Base-by-base conservation (phyloP, 2,113 vertebrate species). In the Coregonus clupeaformis region DNA sequence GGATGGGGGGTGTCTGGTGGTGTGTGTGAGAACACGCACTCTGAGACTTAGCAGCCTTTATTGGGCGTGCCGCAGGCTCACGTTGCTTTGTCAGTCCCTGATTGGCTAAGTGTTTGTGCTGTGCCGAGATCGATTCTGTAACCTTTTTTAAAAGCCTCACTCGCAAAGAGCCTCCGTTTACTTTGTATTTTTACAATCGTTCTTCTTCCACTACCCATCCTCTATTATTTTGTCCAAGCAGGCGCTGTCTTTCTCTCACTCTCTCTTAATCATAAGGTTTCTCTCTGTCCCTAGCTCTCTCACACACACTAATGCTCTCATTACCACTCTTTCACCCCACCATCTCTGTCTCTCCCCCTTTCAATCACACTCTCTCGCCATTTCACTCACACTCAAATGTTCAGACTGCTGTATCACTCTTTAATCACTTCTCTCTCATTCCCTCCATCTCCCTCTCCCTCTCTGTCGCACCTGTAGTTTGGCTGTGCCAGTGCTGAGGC, bases 401-500 rank as follows among this genome's bases (percentile, higher is more conserved):
- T 69, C 16, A 57, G 4, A 24, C 13, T 36, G 36, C 36, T 36
- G 36, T 36, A 9, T 36, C 36, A 9, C 36, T 36, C 36, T 36
- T 36, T 36, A 36, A 36, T 36, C 36, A 36, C 36, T 25, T 29
- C 52, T 13, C 52, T 69, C 49, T 20, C 14, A 67, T 62, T 16
- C 30, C 55, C 25, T 27, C 45, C 22, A n/a, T 29, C 24, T n/a
- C 70, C 29, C 47, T 20, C 47, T n/a, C 27, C 3, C 49, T 16
- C 22, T 20, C 4, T 30, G 2, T 59, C 36, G 69, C 77, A 99
- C 98, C 96, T 98, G 97, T 73, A 98, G 86, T 0, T 95, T 94
- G 24, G 97, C 96, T 92, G 93, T 94, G 1, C 98, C 98, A 0
- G 92, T 80, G 69, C 92, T 95, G 55, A 91, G 86, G 7, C 98